Conservation (phyloP, 23 tunicate species). For the Halocynthia roretzi region DNA sequence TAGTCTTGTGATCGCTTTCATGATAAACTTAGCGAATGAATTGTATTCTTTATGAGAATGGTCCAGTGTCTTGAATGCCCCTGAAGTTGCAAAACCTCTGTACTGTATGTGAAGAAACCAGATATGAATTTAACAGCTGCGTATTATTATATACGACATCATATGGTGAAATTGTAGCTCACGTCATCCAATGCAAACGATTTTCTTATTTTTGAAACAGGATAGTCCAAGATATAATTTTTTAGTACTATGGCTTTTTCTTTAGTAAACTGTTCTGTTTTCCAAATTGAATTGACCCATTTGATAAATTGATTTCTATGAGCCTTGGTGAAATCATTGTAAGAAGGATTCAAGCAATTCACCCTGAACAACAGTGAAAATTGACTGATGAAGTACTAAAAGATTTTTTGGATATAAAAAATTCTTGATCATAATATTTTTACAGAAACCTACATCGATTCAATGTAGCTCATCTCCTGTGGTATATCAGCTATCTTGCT, state of each 20-base stretch:
- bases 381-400: too few relatives aligned
- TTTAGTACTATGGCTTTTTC: conserved; percentile 6
- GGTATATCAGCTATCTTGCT: conserved; percentile 4
- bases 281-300: conserved; percentile 15
- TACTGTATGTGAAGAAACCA: background rate
- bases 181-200: background rate
- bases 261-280: background rate
- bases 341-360: conserved; percentile 26
- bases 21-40: conserved; percentile 2
- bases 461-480: background rate
- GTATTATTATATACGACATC: background rate
- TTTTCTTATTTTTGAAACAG: background rate
- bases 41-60: background rate
- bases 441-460: background rate
- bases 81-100: background rate
- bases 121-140: background rate
- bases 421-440: too few relatives aligned
- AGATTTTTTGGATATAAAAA: too few relatives aligned
- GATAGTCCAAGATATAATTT: conserved; percentile 32
- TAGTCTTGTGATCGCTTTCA: background rate
- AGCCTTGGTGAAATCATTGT: conserved; percentile 12
- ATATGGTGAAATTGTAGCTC: background rate
- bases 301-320: conserved; percentile 9
- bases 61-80: conserved; percentile 8
- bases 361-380: conserved; percentile 1